These are phyloP conservation scores for Varecia variegata DNA, from an alignment of 2,797 vertebrate species.

Conservation along the genomic window DNA sequence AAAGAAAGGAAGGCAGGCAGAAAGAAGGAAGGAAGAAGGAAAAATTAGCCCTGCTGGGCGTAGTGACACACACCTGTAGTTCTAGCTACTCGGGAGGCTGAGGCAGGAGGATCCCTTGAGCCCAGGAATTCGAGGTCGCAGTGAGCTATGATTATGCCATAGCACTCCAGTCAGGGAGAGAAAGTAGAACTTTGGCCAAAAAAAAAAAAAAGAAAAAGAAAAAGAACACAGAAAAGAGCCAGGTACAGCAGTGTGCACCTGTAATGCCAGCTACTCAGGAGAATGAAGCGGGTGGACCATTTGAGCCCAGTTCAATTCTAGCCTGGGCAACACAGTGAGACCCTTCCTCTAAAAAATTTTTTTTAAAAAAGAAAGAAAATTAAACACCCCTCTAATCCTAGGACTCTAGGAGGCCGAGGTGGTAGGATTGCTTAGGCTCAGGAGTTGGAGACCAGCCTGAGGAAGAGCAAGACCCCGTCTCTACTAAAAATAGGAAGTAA, in stretches of 20 bases:
- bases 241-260: background rate
- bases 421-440: no score
- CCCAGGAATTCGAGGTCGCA: background rate
- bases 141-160: background rate
- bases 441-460: no score
- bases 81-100: background rate
- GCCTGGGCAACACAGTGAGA: background rate
- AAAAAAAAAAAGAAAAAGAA: background rate
- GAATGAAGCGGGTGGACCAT: background rate
- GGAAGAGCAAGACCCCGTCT: no score
- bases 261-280: background rate
- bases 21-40: no score
- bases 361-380: no score
- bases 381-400: no score
- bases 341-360: background rate
- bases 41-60: background rate
- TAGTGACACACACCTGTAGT: background rate
- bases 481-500: no score
- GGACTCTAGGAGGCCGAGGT: no score
- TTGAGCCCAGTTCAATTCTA: background rate
- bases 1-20: no score
- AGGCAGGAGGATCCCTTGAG: background rate
- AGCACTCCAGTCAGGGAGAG: background rate
- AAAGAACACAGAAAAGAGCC: background rate
- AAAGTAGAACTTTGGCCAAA: background rate